Base-by-base conservation (phyloP, 2,888 invertebrate genomes). In the Clusia tigrina region DNA sequence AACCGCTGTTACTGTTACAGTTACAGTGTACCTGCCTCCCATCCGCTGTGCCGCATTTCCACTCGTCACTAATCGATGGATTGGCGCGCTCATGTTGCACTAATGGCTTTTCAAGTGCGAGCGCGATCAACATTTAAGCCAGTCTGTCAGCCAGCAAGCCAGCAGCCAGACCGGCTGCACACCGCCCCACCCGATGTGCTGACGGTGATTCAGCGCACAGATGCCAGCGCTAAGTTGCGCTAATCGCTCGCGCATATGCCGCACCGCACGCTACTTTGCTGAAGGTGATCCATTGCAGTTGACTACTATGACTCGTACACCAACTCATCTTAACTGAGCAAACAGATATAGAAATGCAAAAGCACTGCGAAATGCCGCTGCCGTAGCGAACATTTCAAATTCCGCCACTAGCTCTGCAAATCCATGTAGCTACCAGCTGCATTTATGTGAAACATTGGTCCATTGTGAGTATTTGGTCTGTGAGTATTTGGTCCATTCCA, bases 1-100 rank as follows among this genome's bases (percentile, higher is more conserved):
- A 42, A 17, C 42, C 42, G 42, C 42, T 51, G 61, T 61, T 61
- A 61, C 61, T 52, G 61, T 61, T 61, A 61, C 61, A 56, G 61
- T 61, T 61, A 61, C 22, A 25, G 46, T 26, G 54, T 25, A 46
- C 15, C 38, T 38, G 54, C 46, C 46, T 32, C 5, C 46, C 60
- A 56, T 32, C 32, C 6, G 6, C 32, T 6, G 6, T 5, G 42
- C 42, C 42, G 42, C 42, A 9, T 18, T 23, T 37, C 25, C 51
- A 22, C 42, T 53, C 61, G 52, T 56, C 61, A 52, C 56, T 57
- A 52, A 61, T 61, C 56, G 61, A 61, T 61, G 24, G 26, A 58
- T 17, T 25, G 61, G 17, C 24, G 55, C 18, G 53, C 20, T 52
- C 22, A n/a, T 48, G 42, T 56, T 26, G 53, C 26, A 54, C 18